Evolutionary conservation across 2,888 invertebrate genomes (phyloP).

Genomic region (Apotomis capreana): DNA sequence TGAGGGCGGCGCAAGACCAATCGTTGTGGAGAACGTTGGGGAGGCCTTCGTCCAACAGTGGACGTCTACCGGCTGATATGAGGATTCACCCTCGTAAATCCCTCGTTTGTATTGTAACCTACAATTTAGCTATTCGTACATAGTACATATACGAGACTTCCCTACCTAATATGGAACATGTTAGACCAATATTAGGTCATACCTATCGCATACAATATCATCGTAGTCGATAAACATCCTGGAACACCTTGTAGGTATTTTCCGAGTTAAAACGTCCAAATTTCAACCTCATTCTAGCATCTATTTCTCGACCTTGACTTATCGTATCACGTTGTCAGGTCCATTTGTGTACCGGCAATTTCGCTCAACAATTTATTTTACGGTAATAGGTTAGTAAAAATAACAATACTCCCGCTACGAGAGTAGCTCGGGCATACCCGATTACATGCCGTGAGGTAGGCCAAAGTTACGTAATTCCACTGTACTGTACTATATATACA

Average conservation of each 20-base stretch:
- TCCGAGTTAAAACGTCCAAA: slow-evolving; percentile 28
- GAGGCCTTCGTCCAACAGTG: no score
- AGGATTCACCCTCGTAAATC: background rate
- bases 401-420: slow-evolving; percentile 26
- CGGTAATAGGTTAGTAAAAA: slow-evolving; percentile 35
- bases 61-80: no score
- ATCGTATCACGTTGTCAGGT: slow-evolving; percentile 25
- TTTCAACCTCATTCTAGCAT: slow-evolving; percentile 10
- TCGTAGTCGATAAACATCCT: slow-evolving; percentile 21
- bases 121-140: background rate
- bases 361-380: slow-evolving; percentile 33
- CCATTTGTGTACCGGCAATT: slow-evolving; percentile 26
- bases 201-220: slow-evolving; percentile 8
- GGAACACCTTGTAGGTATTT: slow-evolving; percentile 18
- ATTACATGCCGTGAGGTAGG: slow-evolving; percentile 48
- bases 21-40: no score
- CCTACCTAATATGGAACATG: slow-evolving; percentile 3
- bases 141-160: background rate
- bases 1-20: no score
- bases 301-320: slow-evolving; percentile 34
- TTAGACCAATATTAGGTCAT: slow-evolving; percentile 15
- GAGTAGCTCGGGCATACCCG: slow-evolving; percentile 19
- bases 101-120: background rate
- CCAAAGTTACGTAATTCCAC: slow-evolving; percentile 47
- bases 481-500: slow-evolving; percentile 17